phyloP scores from a whole-genome alignment of 2,113 vertebrate genomes.

The Etia nguti region DNA sequence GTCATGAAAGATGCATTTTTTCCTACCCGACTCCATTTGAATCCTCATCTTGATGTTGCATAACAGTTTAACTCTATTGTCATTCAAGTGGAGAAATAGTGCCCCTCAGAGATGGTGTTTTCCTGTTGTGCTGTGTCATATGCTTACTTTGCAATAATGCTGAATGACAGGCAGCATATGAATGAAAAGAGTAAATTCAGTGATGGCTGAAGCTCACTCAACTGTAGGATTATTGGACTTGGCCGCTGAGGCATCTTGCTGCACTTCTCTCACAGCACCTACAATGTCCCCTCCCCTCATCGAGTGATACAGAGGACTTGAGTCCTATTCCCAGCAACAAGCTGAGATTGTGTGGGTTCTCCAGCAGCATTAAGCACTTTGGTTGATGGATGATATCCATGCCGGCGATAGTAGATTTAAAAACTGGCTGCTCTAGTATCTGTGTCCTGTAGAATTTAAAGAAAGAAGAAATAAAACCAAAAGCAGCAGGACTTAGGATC shows the following conservation, averaged over 20 bases:
- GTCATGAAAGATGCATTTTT: neutral
- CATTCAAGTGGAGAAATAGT: neutral
- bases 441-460: neutral
- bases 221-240: neutral
- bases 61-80: neutral
- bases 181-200: neutral
- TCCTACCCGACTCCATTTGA: neutral
- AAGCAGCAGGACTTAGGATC: neutral
- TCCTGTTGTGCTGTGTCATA: neutral
- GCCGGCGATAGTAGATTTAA: neutral
- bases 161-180: neutral
- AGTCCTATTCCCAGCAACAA: neutral
- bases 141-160: neutral
- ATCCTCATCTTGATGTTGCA: neutral
- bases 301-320: neutral
- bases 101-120: neutral
- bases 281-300: neutral
- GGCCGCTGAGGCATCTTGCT: neutral
- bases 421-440: neutral
- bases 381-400: neutral
- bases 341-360: neutral
- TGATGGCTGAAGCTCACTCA: neutral
- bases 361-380: neutral
- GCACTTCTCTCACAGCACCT: neutral
- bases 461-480: neutral